These are phyloP conservation scores for Himalopsyche kuldschensis DNA, from an alignment of 2,888 invertebrate genomes.

Conservation along the genomic window DNA sequence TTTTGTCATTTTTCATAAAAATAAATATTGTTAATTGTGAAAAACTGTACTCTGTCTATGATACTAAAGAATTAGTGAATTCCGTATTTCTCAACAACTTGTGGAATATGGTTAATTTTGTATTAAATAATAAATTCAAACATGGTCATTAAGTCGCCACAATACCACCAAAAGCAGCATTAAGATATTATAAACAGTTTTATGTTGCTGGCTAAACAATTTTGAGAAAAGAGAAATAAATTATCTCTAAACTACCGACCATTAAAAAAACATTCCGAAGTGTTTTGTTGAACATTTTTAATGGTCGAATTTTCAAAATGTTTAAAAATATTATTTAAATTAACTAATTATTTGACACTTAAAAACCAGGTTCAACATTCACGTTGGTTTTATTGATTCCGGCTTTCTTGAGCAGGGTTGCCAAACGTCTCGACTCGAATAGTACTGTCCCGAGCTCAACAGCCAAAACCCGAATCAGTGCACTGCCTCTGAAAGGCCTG, in stretches of 20 bases:
- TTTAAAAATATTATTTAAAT: background rate
- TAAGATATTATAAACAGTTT: background rate
- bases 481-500: no score
- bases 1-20: no score
- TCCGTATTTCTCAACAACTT: no score
- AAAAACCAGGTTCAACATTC: background rate
- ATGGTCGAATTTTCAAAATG: background rate
- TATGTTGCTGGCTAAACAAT: background rate
- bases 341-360: conserved; percentile 1
- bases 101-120: background rate
- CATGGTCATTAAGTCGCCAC: background rate
- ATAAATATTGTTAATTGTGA: no score
- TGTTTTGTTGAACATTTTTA: background rate
- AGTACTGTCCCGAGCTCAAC: no score
- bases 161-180: background rate
- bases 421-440: no score
- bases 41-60: no score
- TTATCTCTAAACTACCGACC: background rate
- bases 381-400: background rate
- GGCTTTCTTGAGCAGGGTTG: background rate
- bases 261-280: conserved; percentile 1
- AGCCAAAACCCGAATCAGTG: no score
- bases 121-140: background rate
- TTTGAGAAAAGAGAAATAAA: background rate
- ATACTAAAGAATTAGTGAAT: no score